phyloP scores from a whole-genome alignment of 2,797 vertebrate genomes.

The Poeciliopsis paucimaculata region DNA sequence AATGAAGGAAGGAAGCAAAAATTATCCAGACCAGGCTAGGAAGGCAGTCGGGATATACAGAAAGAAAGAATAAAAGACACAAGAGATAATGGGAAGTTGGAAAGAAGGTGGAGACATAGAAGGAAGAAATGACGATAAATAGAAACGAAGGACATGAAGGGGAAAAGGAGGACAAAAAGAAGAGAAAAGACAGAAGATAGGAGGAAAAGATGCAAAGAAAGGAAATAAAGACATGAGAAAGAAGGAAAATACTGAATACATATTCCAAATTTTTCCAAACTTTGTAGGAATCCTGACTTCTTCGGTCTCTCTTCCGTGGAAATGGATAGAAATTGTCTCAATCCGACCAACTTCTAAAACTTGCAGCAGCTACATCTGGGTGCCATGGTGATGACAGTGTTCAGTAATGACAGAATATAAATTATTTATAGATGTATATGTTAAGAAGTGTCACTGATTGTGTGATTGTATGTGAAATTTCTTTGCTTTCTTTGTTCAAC shows the following conservation, averaged over 20 bases:
- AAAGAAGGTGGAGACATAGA: background rate
- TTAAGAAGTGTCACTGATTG: background rate
- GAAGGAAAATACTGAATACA: background rate
- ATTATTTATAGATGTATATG: constrained; percentile 1
- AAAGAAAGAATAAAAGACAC: background rate
- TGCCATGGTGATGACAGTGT: constrained; percentile 2
- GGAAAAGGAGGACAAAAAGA: background rate
- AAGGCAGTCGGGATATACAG: background rate
- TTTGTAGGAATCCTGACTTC: background rate
- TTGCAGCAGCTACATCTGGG: background rate
- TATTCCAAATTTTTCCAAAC: background rate
- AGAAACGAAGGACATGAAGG: background rate
- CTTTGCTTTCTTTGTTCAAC: constrained; percentile 5
- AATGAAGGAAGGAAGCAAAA: background rate
- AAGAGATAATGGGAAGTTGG: background rate
- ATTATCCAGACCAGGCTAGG: too few relatives aligned
- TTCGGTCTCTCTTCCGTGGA: background rate
- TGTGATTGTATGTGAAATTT: background rate
- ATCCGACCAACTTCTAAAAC: background rate
- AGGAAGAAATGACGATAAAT: background rate
- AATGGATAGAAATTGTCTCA: background rate
- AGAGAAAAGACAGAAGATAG: background rate
- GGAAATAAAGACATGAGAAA: background rate
- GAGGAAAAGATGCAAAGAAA: background rate
- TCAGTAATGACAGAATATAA: constrained; percentile 26